A percentile compares a stretch with the other conserved stretches of the same genome.
These are phyloP conservation scores for Chrysochloris asiatica DNA, from an alignment of 2,113 vertebrate genomes.

Conservation along the genomic window DNA sequence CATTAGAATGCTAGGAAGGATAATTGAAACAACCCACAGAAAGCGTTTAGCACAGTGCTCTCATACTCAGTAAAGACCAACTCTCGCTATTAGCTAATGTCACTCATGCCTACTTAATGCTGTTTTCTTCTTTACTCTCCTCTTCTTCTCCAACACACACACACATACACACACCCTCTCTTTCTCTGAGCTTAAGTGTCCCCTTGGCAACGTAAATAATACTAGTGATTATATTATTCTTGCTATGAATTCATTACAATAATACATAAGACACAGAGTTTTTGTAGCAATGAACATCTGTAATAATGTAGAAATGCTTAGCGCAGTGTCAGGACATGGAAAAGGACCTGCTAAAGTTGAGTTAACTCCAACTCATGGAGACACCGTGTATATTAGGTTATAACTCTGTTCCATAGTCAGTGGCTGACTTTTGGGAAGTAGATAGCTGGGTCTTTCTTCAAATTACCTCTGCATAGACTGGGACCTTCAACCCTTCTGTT, in stretches of 20 bases:
- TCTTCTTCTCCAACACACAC: background rate
- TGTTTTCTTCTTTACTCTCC: too few species aligned
- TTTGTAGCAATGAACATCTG: background rate
- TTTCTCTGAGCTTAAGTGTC: background rate
- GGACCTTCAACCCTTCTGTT: too few species aligned
- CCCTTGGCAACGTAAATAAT: background rate
- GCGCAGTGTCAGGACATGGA: accelerated
- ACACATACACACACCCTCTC: background rate
- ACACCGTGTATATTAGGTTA: background rate
- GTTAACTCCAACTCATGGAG: background rate
- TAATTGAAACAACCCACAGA: background rate
- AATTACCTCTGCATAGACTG: too few species aligned
- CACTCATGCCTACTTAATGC: too few species aligned
- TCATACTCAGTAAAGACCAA: background rate
- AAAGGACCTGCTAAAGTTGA: background rate
- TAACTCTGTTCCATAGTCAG: background rate
- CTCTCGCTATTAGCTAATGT: background rate
- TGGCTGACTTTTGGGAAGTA: too few species aligned
- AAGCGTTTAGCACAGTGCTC: too few species aligned
- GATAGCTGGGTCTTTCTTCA: too few species aligned
- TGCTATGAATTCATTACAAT: background rate
- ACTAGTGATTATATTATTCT: background rate
- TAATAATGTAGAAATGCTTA: background rate
- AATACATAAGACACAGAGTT: background rate
- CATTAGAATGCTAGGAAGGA: background rate